phyloP scores from a whole-genome alignment of 2,888 invertebrate species.

The Hypolimnas misippus region DNA sequence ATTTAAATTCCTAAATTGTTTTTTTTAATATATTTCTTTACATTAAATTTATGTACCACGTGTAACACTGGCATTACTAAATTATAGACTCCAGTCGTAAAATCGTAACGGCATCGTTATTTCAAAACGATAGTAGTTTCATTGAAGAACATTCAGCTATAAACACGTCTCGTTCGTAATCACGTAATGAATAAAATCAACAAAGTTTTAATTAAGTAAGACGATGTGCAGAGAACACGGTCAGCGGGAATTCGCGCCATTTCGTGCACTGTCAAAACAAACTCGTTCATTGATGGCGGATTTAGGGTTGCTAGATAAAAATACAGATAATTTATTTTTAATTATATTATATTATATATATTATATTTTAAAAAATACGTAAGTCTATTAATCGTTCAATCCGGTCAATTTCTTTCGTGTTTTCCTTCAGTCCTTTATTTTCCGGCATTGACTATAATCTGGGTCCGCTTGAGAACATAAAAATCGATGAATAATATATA shows the following conservation, averaged over 20 bases:
- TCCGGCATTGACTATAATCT: too few species aligned
- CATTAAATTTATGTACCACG: background rate
- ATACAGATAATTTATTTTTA: background rate
- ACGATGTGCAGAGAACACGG: constrained; percentile 45
- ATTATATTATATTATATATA: too few species aligned
- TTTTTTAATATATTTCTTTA: background rate
- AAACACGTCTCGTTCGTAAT: constrained; percentile 47
- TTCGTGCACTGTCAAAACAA: constrained; percentile 57
- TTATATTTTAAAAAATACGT: background rate
- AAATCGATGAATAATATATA: too few species aligned
- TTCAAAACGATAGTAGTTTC: constrained; percentile 42
- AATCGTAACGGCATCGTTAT: constrained; percentile 36
- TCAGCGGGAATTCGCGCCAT: constrained; percentile 48
- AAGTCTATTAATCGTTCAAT: too few species aligned
- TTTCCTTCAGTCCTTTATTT: too few species aligned
- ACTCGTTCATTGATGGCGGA: constrained; percentile 51
- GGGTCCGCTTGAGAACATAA: too few species aligned
- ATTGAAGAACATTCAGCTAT: constrained; percentile 47
- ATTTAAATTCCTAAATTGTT: too few species aligned
- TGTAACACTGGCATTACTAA: background rate
- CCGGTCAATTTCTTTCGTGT: too few species aligned
- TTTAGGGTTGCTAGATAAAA: constrained; percentile 44
- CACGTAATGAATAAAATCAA: constrained; percentile 41
- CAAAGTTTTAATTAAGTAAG: constrained; percentile 49
- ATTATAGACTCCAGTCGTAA: constrained; percentile 35